A percentile compares a stretch with the other conserved stretches of the same genome.
Evolutionary conservation across 2,888 invertebrate genomes (phyloP).

Genomic region (Chrysolina haemoptera): DNA sequence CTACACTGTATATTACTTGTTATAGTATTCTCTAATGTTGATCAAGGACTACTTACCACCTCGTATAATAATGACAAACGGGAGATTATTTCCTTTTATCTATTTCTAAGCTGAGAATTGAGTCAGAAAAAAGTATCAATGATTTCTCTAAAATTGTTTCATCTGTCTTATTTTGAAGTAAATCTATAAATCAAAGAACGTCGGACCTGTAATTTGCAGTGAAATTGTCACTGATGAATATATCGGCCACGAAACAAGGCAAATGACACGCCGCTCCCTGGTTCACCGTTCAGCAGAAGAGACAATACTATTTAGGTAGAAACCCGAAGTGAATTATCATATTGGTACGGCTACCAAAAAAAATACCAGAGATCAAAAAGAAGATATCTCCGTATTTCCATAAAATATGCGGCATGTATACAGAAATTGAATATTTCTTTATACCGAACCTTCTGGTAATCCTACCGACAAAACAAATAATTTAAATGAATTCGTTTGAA

Average conservation of each 20-base stretch:
- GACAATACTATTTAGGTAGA: constrained; percentile 45
- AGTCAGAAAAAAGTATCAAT: too few relatives aligned
- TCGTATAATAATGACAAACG: too few relatives aligned
- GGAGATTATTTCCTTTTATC: too few relatives aligned
- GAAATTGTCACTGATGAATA: constrained; percentile 13
- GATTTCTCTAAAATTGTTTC: too few relatives aligned
- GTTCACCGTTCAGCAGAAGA: constrained; percentile 26
- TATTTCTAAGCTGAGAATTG: too few relatives aligned
- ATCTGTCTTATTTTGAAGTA: background rate
- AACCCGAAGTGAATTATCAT: constrained; percentile 57
- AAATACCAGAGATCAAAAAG: constrained; percentile 49
- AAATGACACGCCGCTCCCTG: constrained; percentile 11
- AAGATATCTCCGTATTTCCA: constrained; percentile 54
- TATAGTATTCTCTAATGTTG: too few relatives aligned
- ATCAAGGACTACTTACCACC: too few relatives aligned
- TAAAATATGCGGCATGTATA: constrained; percentile 53
- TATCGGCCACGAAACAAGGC: constrained; percentile 5
- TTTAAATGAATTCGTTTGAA: constrained; percentile 53
- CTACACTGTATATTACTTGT: too few relatives aligned
- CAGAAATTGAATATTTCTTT: constrained; percentile 51
- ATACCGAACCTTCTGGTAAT: constrained; percentile 37
- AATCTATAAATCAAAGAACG: background rate
- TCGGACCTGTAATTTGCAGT: background rate
- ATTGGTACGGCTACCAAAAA: constrained; percentile 56
- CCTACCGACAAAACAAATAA: constrained; percentile 52